Evolutionary conservation across 1,140 invertebrate species (phyloP).

Genomic region (Cryptotermes secundus): DNA sequence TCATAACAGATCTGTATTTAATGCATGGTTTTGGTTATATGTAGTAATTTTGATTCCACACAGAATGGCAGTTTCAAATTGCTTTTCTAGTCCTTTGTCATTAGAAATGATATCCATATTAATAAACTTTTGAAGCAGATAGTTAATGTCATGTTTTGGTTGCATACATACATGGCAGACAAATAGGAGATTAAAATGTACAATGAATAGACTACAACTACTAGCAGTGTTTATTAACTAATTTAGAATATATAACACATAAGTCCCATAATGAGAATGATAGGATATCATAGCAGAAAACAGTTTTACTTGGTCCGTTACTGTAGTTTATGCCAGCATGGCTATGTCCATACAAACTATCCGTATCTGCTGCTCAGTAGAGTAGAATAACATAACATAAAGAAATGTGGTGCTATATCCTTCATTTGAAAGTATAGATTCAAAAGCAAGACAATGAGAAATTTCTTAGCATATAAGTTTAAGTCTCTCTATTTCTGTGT

Average conservation of each 20-base stretch:
- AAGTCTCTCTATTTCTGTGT: conserved; percentile 13
- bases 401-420: background rate
- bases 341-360: background rate
- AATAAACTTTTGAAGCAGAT: background rate
- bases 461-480: background rate
- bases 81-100: conserved; percentile 18
- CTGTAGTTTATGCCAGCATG: background rate
- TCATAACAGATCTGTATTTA: background rate
- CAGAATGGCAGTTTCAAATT: conserved; percentile 12
- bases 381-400: background rate
- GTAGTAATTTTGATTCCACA: background rate
- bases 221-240: background rate
- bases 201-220: background rate
- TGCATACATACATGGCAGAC: background rate
- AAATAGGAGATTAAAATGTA: conserved; percentile 12
- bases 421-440: background rate
- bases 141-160: background rate
- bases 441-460: background rate
- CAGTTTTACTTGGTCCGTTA: background rate
- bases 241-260: too few relatives aligned
- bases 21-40: background rate
- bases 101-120: conserved; percentile 1
- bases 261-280: background rate
- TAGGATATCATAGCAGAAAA: background rate
- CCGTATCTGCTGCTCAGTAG: background rate